phyloP scores from a whole-genome alignment of 2,888 invertebrate species.

The Clivina fossor region DNA sequence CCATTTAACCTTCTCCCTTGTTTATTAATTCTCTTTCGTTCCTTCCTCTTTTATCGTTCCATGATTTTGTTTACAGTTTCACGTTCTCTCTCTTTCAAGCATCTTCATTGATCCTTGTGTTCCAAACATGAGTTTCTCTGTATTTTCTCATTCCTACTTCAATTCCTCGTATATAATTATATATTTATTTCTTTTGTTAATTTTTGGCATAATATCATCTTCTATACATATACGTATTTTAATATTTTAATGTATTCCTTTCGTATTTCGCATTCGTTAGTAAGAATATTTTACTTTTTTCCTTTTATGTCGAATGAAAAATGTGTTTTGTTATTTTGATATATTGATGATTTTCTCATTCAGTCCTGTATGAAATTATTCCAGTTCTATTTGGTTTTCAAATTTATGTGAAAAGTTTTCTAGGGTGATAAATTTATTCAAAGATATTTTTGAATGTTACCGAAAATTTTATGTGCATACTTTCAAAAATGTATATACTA shows the following conservation, averaged over 20 bases:
- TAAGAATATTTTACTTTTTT: too few relatives aligned
- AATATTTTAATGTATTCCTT: too few relatives aligned
- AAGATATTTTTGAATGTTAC: constrained; percentile 14
- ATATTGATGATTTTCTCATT: constrained; percentile 24
- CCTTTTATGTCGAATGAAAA: too few relatives aligned
- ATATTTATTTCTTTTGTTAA: too few relatives aligned
- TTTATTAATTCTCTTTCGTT: not conserved
- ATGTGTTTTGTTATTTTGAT: too few relatives aligned
- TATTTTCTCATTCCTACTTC: not conserved
- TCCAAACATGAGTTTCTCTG: constrained; percentile 2
- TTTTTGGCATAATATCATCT: too few relatives aligned
- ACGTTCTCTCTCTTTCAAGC: constrained; percentile 3
- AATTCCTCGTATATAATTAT: not conserved
- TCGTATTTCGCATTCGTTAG: too few relatives aligned
- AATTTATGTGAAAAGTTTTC: constrained; percentile 29
- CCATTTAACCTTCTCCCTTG: not conserved
- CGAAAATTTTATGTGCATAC: constrained; percentile 23
- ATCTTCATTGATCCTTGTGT: constrained; percentile 2
- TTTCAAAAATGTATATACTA: too few relatives aligned
- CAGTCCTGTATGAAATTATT: constrained; percentile 20
- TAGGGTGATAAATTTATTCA: constrained; percentile 29
- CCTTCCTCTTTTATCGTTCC: too few relatives aligned
- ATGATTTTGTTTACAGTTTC: constrained; percentile 24
- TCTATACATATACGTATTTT: not conserved
- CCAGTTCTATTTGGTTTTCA: constrained; percentile 27